These are phyloP conservation scores for Oscheius myriophilus DNA, from an alignment of 2,888 invertebrate genomes.

Conservation along the genomic window DNA sequence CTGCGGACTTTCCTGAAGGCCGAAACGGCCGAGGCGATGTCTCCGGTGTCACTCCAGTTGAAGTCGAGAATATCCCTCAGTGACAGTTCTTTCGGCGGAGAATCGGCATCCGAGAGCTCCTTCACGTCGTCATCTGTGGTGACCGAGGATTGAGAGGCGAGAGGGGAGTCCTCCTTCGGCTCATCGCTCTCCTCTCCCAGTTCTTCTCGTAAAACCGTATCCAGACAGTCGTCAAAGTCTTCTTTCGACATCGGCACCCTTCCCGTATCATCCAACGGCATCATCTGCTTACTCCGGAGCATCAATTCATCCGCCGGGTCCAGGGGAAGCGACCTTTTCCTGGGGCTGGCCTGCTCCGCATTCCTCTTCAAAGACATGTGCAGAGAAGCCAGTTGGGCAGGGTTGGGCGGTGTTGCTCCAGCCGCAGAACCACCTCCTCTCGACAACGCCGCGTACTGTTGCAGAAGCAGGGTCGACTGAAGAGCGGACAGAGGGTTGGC, in stretches of 20 bases:
- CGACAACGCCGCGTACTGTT: slow-evolving; percentile 17
- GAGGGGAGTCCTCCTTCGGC: background rate
- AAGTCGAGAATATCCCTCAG: slow-evolving; percentile 12
- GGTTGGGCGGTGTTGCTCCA: background rate
- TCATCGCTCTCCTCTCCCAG: slow-evolving; percentile 15
- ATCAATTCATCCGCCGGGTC: background rate
- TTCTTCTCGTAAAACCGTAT: slow-evolving; percentile 27
- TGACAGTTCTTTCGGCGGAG: background rate
- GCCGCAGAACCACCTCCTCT: no score
- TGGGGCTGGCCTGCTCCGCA: background rate
- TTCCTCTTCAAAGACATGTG: slow-evolving; percentile 9
- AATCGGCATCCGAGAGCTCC: background rate
- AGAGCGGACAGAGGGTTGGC: background rate
- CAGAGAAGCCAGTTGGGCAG: background rate
- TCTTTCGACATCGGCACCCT: background rate
- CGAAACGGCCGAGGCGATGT: slow-evolving; percentile 9
- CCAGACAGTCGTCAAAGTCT: slow-evolving; percentile 21
- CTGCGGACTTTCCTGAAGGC: slow-evolving; percentile 21
- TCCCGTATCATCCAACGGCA: background rate
- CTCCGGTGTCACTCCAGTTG: background rate
- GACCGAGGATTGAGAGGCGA: background rate
- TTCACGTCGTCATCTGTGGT: slow-evolving; percentile 16
- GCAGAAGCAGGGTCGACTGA: slow-evolving; percentile 5
- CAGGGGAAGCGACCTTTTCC: background rate
- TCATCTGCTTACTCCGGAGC: background rate